Conservation (phyloP, 2,888 invertebrate genomes). For the Quadroppia sp. region DNA sequence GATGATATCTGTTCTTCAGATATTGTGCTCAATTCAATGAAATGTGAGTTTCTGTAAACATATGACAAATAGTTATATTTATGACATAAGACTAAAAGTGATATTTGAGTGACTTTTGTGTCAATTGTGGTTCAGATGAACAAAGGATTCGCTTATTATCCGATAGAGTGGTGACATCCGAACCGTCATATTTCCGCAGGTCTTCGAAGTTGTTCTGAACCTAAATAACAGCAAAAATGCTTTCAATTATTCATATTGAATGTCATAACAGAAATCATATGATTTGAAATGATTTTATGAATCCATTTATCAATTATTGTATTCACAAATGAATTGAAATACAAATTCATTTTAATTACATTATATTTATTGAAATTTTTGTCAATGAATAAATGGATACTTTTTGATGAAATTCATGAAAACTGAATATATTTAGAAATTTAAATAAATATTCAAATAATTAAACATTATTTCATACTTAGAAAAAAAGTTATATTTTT, state of each 20-base stretch:
- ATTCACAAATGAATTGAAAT: no score
- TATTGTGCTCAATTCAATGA: slow-evolving; percentile 34
- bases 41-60: slow-evolving; percentile 20
- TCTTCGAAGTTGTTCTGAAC: slow-evolving; percentile 14
- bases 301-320: no score
- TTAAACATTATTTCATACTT: no score
- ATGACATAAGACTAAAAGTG: neutral
- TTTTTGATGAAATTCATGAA: no score
- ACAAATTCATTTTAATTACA: no score
- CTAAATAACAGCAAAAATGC: neutral
- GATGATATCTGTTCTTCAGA: slow-evolving; percentile 34
- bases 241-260: no score
- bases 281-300: no score
- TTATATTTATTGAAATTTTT: no score
- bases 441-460: no score
- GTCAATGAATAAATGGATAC: no score
- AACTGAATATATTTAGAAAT: no score
- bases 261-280: neutral
- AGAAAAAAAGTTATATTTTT: no score
- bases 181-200: slow-evolving; percentile 21
- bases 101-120: neutral
- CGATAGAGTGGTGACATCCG: neutral
- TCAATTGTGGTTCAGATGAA: neutral
- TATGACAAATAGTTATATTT: neutral
- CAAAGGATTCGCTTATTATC: neutral